Evolutionary conservation across 2,888 invertebrate genomes (phyloP).

Genomic region (Stenodera caucasica): DNA sequence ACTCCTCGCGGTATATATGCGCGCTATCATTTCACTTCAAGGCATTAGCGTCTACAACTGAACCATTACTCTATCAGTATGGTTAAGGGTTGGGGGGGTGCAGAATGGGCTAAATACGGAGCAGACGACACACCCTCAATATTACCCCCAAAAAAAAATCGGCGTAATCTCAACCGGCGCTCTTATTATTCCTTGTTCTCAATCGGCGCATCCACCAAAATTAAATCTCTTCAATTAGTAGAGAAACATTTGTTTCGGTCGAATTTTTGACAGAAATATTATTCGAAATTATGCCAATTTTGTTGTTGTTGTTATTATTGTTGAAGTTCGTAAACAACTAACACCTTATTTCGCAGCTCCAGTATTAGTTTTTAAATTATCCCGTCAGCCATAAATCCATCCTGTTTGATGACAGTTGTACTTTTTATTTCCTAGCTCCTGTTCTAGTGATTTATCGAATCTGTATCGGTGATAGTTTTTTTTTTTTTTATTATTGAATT

Average conservation of each 20-base stretch:
- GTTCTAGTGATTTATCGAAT: slow-evolving; percentile 5
- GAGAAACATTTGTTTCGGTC: too few species aligned
- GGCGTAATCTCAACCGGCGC: too few species aligned
- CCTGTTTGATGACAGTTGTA: slow-evolving; percentile 5
- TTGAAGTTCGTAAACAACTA: neutral
- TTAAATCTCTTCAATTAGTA: neutral
- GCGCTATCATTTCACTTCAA: neutral
- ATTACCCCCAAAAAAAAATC: too few species aligned
- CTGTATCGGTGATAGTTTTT: neutral
- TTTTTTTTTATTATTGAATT: too few species aligned
- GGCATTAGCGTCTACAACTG: neutral
- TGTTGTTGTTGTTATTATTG: too few species aligned
- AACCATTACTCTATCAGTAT: neutral
- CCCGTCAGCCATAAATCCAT: neutral
- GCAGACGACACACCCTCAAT: too few species aligned
- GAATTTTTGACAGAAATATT: too few species aligned
- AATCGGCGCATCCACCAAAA: neutral
- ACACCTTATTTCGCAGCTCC: neutral
- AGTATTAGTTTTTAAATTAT: neutral
- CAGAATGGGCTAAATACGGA: too few species aligned
- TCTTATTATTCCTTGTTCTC: too few species aligned
- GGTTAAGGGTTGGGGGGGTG: neutral
- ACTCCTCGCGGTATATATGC: neutral
- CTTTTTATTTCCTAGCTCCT: neutral
- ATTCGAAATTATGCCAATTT: too few species aligned